Evolutionary conservation across 2,888 invertebrate species (phyloP).

Genomic region (Oscheius onirici): DNA sequence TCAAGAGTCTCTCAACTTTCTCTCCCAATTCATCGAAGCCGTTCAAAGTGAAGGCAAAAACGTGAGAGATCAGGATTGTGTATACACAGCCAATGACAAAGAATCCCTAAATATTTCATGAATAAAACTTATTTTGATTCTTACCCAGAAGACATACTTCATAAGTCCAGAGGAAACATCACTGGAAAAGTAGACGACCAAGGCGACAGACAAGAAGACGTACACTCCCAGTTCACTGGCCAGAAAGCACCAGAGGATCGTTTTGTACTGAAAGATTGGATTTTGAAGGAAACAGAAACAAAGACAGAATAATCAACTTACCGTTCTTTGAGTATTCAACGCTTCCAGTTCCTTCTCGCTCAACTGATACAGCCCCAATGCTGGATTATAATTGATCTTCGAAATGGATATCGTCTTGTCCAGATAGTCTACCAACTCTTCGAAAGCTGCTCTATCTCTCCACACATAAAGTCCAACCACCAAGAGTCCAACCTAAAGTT

Average conservation of each 20-base stretch:
- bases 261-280: constrained; percentile 64
- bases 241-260: constrained; percentile 61
- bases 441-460: constrained; percentile 60
- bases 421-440: constrained; percentile 67
- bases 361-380: constrained; percentile 62
- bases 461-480: constrained; percentile 51
- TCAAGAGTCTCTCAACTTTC: constrained; percentile 61
- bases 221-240: constrained; percentile 60
- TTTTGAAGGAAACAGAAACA: background rate
- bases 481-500: constrained; percentile 43
- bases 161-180: constrained; percentile 54
- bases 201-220: constrained; percentile 54
- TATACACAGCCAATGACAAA: constrained; percentile 51
- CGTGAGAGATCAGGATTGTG: constrained; percentile 35
- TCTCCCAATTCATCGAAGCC: constrained; percentile 62
- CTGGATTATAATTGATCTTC: constrained; percentile 68
- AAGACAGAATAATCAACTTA: constrained; percentile 33
- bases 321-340: constrained; percentile 59
- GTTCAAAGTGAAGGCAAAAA: constrained; percentile 59
- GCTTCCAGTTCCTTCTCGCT: constrained; percentile 58
- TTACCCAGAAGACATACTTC: constrained; percentile 65
- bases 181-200: constrained; percentile 61
- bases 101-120: constrained; percentile 46
- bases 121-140: constrained; percentile 7
- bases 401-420: constrained; percentile 66